A percentile compares a stretch with the other conserved stretches of the same genome.
Evolutionary conservation across 2,797 vertebrate species (phyloP).

Genomic region (Lophius americanus): DNA sequence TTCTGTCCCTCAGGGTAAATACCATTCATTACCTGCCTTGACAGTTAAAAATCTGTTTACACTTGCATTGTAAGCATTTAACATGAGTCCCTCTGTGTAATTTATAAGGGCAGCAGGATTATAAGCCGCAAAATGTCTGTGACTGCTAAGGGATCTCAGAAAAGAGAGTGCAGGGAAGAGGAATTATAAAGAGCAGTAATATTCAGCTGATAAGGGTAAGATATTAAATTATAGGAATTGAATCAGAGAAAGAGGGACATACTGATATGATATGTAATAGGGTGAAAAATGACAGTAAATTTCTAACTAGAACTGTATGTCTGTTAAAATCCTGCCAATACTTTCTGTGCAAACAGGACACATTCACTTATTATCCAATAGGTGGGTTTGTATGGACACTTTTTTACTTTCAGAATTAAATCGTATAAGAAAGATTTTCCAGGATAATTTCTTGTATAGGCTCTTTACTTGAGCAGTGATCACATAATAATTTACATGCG

Average conservation of each 20-base stretch:
- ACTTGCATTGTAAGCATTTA: conserved; percentile 12
- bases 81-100: background rate
- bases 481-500: too few relatives aligned
- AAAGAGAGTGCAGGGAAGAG: background rate
- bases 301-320: conserved; percentile 17
- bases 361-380: background rate
- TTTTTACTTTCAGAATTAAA: too few relatives aligned
- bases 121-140: background rate
- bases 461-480: too few relatives aligned
- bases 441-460: too few relatives aligned
- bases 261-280: conserved; percentile 12
- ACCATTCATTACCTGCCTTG: conserved; percentile 31
- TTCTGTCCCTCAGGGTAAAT: conserved; percentile 4
- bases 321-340: conserved; percentile 12
- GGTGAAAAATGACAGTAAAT: conserved; percentile 24
- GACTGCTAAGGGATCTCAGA: background rate
- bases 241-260: background rate
- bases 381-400: too few relatives aligned
- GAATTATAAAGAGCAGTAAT: background rate
- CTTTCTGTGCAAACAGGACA: conserved; percentile 1
- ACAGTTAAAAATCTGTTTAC: conserved; percentile 30
- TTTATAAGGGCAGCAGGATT: background rate
- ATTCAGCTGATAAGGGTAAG: background rate
- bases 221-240: background rate
- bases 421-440: too few relatives aligned